Base-by-base conservation (phyloP, 2,113 vertebrate species). In the Mormoops blainvillei region DNA sequence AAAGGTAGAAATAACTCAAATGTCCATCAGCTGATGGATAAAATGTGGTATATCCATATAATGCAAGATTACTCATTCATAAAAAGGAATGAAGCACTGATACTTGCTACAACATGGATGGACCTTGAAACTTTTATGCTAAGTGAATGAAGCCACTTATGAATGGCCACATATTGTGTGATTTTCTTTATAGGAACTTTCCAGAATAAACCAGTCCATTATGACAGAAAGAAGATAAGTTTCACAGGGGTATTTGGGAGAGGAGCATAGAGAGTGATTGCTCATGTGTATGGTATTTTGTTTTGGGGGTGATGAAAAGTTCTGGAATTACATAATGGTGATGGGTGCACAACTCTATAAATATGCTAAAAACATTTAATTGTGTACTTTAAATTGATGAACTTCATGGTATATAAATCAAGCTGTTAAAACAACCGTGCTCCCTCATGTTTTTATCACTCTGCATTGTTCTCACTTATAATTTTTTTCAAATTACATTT, bases 401-500 rank as follows among this genome's bases (percentile, higher is more conserved):
- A 87, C 1, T 67, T 92, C 36, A 63, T 89, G 41, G n/a, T 84
- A 43, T 50, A 31, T 63, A 78, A 84, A 10, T 50, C 52, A 43
- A 82, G 11, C 15, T 89, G 4, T 74, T 74, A 43, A 80, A 89
- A 92, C 43, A 26, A 31, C 13, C 54, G 3, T 68, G 12, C 4
- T 24, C 13, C 14, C 28, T 41, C 19, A 68, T 50, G 3, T 33
- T 82, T 56, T 85, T 74, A 45, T 36, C 74, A 41, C 9, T 84
- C 24, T 90, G 7, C 45, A 78, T 83, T 80, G 31, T 68, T 73
- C n/a, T 83, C 22, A 68, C 36, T 89, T 87, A 15, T 73, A 33
- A 86, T 73, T 56, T 61, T 33, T 74, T 81, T 84, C 41, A 81
- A 94, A 84, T 92, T 41, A 45, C 54, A 68, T 87, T 94, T 90